phyloP scores from a whole-genome alignment of 2,888 invertebrate species.

The Physocephala rufipes region DNA sequence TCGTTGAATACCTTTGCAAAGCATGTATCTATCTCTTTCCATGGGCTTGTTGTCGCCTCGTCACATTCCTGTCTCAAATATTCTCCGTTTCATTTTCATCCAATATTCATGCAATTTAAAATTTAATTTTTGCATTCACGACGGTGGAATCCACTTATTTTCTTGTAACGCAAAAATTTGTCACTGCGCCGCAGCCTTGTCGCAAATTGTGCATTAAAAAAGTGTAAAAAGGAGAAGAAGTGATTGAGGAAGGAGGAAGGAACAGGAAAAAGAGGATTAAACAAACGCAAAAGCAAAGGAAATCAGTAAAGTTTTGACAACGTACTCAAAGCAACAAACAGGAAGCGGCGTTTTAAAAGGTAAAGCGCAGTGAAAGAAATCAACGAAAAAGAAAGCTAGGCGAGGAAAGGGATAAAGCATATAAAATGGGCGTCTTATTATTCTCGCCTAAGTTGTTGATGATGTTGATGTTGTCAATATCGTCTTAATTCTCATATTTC shows the following conservation, averaged over 20 bases:
- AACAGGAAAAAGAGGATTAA: background rate
- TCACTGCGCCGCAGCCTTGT: background rate
- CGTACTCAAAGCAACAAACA: background rate
- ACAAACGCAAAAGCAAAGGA: background rate
- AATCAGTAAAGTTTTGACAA: background rate
- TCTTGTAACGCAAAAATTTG: background rate
- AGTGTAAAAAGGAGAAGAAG: too few species aligned
- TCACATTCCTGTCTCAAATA: background rate
- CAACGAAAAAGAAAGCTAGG: background rate
- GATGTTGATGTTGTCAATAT: slow-evolving; percentile 26
- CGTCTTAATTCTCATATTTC: slow-evolving; percentile 10
- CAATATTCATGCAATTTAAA: slow-evolving; percentile 53
- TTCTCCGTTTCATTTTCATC: slow-evolving; percentile 43
- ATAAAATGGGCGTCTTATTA: slow-evolving; percentile 33
- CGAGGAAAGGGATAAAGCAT: slow-evolving; percentile 8
- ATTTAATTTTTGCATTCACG: slow-evolving; percentile 51
- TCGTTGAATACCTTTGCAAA: background rate
- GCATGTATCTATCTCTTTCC: background rate
- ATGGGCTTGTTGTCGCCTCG: background rate
- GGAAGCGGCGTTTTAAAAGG: too few species aligned
- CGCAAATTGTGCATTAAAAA: background rate
- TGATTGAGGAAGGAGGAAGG: too few species aligned
- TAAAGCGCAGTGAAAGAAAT: too few species aligned
- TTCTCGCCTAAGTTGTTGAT: slow-evolving; percentile 36
- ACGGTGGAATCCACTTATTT: slow-evolving; percentile 25